Percentiles rank a stretch among this genome's conserved stretches.
These are phyloP conservation scores for Bryconaethiops microstoma DNA, from an alignment of 2,797 vertebrate genomes.

Conservation along the genomic window DNA sequence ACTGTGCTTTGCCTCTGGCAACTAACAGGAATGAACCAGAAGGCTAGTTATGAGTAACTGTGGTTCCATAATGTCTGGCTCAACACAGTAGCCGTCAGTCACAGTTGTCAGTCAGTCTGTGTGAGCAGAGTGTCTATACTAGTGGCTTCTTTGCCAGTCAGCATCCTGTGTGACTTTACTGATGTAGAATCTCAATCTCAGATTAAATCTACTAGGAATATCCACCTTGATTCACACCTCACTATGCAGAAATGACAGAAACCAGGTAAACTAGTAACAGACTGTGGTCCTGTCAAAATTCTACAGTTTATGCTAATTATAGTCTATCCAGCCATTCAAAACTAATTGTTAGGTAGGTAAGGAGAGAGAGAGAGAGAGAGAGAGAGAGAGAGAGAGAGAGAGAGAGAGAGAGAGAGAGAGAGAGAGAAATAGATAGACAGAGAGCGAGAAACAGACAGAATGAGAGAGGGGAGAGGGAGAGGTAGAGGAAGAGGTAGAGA, in stretches of 20 bases:
- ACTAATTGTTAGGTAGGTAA: neutral
- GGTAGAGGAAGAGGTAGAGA: conserved; percentile 27
- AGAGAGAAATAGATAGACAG: conserved; percentile 5
- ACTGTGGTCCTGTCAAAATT: neutral
- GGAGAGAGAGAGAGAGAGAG: conserved; percentile 2
- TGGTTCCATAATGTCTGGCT: neutral
- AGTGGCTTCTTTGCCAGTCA: neutral
- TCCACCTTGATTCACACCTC: neutral
- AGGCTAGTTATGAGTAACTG: neutral
- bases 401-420: neutral
- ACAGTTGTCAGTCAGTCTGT: neutral
- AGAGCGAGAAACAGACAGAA: too few species aligned
- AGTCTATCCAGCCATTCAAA: neutral
- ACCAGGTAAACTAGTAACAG: neutral
- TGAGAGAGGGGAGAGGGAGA: too few species aligned
- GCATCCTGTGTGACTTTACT: neutral
- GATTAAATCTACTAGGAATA: neutral
- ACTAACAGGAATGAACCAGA: neutral
- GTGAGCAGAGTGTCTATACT: neutral
- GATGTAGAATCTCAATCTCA: neutral
- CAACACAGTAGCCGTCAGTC: neutral
- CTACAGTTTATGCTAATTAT: neutral
- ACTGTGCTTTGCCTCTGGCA: neutral
- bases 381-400: neutral
- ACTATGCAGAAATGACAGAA: neutral